phyloP scores from a whole-genome alignment of 2,113 vertebrate species.

The Poeciliopsis turrubarensis region DNA sequence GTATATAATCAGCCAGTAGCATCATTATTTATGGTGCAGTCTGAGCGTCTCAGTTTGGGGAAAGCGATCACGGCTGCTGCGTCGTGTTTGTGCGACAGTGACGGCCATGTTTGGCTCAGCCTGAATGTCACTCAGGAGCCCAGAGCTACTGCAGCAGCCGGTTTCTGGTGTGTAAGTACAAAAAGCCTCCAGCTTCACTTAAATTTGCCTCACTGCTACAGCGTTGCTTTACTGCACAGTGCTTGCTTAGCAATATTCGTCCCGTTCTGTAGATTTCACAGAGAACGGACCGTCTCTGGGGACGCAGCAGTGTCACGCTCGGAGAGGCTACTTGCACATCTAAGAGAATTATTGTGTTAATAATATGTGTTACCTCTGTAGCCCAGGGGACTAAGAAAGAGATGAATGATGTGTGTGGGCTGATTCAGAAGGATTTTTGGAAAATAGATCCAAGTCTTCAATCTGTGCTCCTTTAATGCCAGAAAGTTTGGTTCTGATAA shows the following conservation, averaged over 20 bases:
- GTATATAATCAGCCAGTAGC: background rate
- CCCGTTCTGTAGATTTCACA: constrained; percentile 27
- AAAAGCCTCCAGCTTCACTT: constrained; percentile 40
- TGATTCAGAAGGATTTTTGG: background rate
- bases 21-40: background rate
- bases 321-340: constrained; percentile 15
- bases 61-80: constrained; percentile 31
- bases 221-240: constrained; percentile 10
- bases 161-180: constrained; percentile 55
- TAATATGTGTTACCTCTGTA: background rate
- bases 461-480: too few relatives aligned
- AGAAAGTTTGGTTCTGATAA: too few relatives aligned
- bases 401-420: background rate
- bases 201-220: constrained; percentile 35
- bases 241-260: constrained; percentile 43
- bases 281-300: constrained; percentile 26
- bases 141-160: constrained; percentile 14
- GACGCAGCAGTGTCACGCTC: constrained; percentile 32
- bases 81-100: constrained; percentile 58
- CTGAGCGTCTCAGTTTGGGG: background rate
- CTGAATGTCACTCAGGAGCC: constrained; percentile 58
- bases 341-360: constrained; percentile 8
- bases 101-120: constrained; percentile 29
- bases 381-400: background rate
- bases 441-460: background rate